Base-by-base conservation (phyloP, 2,888 invertebrate species). In the Lapara coniferarum region DNA sequence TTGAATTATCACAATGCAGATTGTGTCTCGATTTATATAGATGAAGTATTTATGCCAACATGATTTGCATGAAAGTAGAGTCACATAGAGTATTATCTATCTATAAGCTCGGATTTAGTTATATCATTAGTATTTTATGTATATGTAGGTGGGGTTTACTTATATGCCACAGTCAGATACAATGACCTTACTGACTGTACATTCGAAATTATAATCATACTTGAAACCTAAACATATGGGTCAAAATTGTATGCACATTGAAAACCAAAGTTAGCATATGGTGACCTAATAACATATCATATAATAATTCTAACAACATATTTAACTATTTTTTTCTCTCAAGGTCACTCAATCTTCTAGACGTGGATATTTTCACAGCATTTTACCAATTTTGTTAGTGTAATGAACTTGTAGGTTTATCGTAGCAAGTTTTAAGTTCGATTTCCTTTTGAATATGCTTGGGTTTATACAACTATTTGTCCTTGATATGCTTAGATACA, bases 1-100 rank as follows among this genome's bases (percentile, higher is more conserved):
- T 49, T 63, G 63, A 63, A 63, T 63, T 63, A 63, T 63, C 19
- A 46, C 63, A 63, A 63, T 63, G 63, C 63, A 63, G 63, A 63
- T 49, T 63, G 63, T 49, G 49, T 25, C 49, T 19, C 49, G 10
- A 63, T 63, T 63, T 63, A 63, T 63, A 63, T 63, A 46, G 49
- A 63, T 63, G 46, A 49, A 49, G 46, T 63, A 63, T 63, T 63
- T 19, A 49, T 63, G 63, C 46, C 19, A 63, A 46, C 12, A 55
- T 55, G 55, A 55, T 55, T 49, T 46, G 19, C 49, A 63, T 63
- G 49, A 46, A 63, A 46, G 46, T 25, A 49, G 57, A 37, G 63
- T 49, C 46, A 19, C 46, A 63, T 19, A 63, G 49, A 63, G 49
- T 19, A 49, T 19, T 19, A 25, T 63, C 19, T 63, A 25, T 13